These are phyloP conservation scores for Hyles vespertilio DNA, from an alignment of 1,140 invertebrate genomes.

Conservation along the genomic window DNA sequence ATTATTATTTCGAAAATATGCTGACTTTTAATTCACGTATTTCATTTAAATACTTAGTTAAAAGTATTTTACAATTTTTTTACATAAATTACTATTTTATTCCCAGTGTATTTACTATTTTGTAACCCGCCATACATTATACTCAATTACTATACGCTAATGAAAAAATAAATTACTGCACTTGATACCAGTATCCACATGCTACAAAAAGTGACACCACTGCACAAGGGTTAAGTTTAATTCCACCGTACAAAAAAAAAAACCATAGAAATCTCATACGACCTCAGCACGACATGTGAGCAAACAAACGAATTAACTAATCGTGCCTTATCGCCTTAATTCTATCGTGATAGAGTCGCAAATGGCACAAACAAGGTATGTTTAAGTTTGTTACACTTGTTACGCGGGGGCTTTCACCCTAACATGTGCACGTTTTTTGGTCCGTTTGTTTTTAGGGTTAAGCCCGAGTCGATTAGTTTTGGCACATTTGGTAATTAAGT, in stretches of 20 bases:
- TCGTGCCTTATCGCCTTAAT: slow-evolving; percentile 18
- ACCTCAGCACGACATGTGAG: slow-evolving; percentile 67
- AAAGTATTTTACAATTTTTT: too few species aligned
- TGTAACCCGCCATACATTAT: too few species aligned
- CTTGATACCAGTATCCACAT: too few species aligned
- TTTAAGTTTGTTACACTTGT: slow-evolving; percentile 52
- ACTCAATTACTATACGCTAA: too few species aligned
- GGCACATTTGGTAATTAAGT: slow-evolving; percentile 1
- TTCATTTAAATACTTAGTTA: too few species aligned
- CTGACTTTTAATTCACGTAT: too few species aligned
- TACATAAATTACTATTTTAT: too few species aligned
- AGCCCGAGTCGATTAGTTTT: slow-evolving; percentile 13
- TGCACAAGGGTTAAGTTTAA: too few species aligned
- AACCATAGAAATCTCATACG: slow-evolving; percentile 17
- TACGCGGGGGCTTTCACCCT: slow-evolving; percentile 49
- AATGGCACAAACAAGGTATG: slow-evolving; percentile 11
- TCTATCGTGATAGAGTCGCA: slow-evolving; percentile 21
- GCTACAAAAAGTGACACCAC: too few species aligned
- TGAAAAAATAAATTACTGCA: too few species aligned
- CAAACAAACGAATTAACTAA: slow-evolving; percentile 44
- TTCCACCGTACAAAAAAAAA: background rate
- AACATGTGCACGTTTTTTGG: slow-evolving; percentile 60
- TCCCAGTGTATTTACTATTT: too few species aligned
- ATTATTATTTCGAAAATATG: too few species aligned
- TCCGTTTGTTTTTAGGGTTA: slow-evolving; percentile 48